Percentiles rank a stretch among this genome's conserved stretches.
Evolutionary conservation across 2,888 invertebrate species (phyloP).

Genomic region (Branchipolynoe longqiensis): DNA sequence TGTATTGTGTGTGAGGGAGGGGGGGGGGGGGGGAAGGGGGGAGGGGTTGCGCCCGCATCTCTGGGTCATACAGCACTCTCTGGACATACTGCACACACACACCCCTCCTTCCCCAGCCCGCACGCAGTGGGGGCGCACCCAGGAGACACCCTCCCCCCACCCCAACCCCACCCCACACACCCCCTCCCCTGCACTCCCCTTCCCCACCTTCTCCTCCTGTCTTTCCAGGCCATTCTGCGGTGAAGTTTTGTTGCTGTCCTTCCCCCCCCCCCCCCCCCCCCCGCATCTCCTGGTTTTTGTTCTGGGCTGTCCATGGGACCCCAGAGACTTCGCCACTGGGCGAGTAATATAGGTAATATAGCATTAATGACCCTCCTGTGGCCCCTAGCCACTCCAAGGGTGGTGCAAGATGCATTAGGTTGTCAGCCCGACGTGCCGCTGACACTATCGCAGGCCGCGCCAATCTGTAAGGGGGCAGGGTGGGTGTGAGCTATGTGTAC

Average conservation of each 20-base stretch:
- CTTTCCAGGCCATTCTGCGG: not conserved
- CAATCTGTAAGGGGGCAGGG: slow-evolving; percentile 18
- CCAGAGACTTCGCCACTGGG: slow-evolving; percentile 2
- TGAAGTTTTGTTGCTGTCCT: not conserved
- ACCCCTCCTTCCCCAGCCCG: too few species aligned
- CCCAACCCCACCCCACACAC: not conserved
- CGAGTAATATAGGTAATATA: slow-evolving; percentile 37
- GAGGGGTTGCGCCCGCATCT: too few species aligned
- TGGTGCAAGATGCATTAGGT: slow-evolving; percentile 30
- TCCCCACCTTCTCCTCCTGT: not conserved
- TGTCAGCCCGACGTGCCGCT: slow-evolving; percentile 36
- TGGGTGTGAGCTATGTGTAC: not conserved
- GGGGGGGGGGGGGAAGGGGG: too few species aligned
- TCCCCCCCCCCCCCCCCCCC: not conserved
- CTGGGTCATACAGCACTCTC: too few species aligned
- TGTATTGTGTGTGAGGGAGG: too few species aligned
- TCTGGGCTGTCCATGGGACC: not conserved
- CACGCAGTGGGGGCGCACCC: too few species aligned
- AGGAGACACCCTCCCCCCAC: not conserved
- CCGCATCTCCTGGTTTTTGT: not conserved
- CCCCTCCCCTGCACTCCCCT: not conserved
- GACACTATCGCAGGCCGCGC: not conserved
- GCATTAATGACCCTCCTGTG: slow-evolving; percentile 39
- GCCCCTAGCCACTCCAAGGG: slow-evolving; percentile 18
- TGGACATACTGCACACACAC: too few species aligned